Evolutionary conservation across 2,888 invertebrate genomes (phyloP), one percentile per base, ranked within the genome.

Genomic region (Parelbella ahira): DNA sequence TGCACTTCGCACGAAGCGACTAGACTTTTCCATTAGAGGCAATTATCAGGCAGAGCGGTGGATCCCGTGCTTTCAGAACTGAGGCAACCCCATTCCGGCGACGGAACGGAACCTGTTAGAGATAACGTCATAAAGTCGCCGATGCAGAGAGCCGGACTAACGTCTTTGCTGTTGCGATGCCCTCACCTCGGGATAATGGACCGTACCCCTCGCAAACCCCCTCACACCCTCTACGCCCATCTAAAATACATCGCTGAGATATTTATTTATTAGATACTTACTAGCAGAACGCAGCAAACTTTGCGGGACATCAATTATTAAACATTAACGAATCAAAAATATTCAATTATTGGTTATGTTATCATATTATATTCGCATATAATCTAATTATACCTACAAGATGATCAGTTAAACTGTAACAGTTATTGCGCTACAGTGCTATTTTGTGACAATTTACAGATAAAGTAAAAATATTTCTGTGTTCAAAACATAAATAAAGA

Each of bases 21-120:
- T 80, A 82, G 84, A 86, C 80, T 86, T 87, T 87, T 86, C 86
- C 86, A 87, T 87, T 87, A 87, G 74, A 63, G 68, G 72, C 84
- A 87, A 87, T 87, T 87, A 87, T 84, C 80, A 80, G 76, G 70
- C 80, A 80, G 78, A 80, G 79, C 79, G 70, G 78, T 68, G 71
- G 68, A 76, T 76, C 69, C 75, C 63, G 72, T 73, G 78, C 73
- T 73, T 73, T 74, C 69, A 54, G 53, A 50, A 15, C 15, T 63
- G 59, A 58, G 54, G 59, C 64, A 68, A 63, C 60, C 70, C 72
- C 60, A 56, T 58, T 60, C 64, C 67, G 59, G 58, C 67, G 79
- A 74, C 75, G 68, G 68, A 79, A 74, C 75, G 68, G 68, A 79
- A 77, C 81, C 82, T 82, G 84, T 84, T 84, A 84, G 81, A 78